Evolutionary conservation across 1,140 invertebrate genomes (phyloP), one percentile per base, ranked within the genome.

Genomic region (Drosophila triauraria): DNA sequence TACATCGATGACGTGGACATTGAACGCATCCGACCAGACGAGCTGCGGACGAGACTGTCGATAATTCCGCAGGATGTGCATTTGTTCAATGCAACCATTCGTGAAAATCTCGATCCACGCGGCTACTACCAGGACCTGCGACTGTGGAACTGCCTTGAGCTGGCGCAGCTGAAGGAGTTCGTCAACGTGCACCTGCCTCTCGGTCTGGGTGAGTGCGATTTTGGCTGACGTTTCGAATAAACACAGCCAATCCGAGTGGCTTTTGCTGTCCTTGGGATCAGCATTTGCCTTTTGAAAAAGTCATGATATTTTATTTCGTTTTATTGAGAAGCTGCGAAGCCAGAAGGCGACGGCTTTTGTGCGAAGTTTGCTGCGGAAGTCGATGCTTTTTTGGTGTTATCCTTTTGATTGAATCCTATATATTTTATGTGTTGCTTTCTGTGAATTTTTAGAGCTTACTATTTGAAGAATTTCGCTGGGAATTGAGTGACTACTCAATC

Each of bases 61-160:
- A 96, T 99, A 70, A 97, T 99, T 87, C 98, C 98, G 10, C 99
- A 99, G 94, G 96, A 92, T 94, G 97, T 98, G 38, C 97, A 98
- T 92, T 93, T 99, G 74, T 99, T 99, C 93, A 96, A 95, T 78
- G 98, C 97, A n/a, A 97, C 96, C 9, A 93, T 99, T 48, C 93
- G 97, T 72, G 96, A 98, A 87, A 99, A 99, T 94, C 93, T 99
- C 25, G 97, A 98, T 93, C 98, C 98, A 3, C 93, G 96, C 15
- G 94, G 94, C 50, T 94, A 96, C 54, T 95, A 95, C 80, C 94
- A 94, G 38, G 98, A 99, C 92, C 92, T 94, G 32, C 95, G 97
- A 82, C 94, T 99, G 65, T 96, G 96, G 95, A 94, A 94, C 58
- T 95, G 85, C 54, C 85, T 95, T 25, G 93, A 93, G 79, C 90